Evolutionary conservation across 2,113 vertebrate species (phyloP).

Genomic region (Eidolon helvum): DNA sequence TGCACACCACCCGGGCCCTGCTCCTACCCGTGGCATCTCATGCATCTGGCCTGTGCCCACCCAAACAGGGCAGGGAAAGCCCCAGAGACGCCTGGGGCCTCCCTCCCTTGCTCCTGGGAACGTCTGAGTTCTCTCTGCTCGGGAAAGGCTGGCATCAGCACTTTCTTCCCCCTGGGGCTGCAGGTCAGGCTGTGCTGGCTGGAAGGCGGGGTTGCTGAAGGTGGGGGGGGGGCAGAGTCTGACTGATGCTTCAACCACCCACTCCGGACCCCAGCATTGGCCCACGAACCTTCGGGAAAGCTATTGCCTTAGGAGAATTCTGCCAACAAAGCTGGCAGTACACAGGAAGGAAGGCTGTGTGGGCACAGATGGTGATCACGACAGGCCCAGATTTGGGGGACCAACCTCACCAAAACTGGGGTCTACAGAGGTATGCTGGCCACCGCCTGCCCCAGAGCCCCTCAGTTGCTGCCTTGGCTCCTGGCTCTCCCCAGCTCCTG

Average conservation of each 20-base stretch:
- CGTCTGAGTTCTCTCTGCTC: background rate
- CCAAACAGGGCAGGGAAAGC: background rate
- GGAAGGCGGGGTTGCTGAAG: background rate
- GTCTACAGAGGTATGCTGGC: background rate
- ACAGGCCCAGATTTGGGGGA: background rate
- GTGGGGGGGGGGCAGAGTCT: background rate
- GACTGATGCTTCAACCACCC: background rate
- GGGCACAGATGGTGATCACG: background rate
- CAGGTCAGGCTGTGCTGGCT: background rate
- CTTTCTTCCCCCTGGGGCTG: background rate
- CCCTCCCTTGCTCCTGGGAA: rapidly evolving
- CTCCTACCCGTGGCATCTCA: background rate
- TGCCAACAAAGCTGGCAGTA: background rate
- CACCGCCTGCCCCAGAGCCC: constrained; percentile 3
- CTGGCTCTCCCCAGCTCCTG: background rate
- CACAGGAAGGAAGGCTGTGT: background rate
- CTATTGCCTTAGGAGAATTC: background rate
- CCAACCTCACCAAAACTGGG: background rate
- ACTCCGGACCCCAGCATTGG: background rate
- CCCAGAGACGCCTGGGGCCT: rapidly evolving
- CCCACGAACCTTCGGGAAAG: background rate
- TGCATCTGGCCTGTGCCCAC: background rate
- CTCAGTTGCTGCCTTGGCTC: background rate
- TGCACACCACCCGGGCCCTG: rapidly evolving
- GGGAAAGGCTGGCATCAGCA: background rate